Conservation (phyloP, 1,140 invertebrate genomes). For the Thaumatotibia leucotreta region DNA sequence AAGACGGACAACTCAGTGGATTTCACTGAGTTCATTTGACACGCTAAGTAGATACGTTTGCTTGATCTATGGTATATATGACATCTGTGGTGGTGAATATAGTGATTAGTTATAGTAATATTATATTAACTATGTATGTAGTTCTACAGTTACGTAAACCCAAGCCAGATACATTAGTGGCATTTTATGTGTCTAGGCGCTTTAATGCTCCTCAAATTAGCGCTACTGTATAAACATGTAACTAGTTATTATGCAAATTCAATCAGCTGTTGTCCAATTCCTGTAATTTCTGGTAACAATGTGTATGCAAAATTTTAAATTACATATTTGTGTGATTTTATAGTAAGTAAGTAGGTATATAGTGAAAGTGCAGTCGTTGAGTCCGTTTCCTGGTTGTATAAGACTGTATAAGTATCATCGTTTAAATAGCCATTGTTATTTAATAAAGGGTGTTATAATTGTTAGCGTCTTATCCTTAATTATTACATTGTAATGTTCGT, state of each 20-base stretch:
- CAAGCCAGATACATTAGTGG: too few species aligned
- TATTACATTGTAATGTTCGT: too few species aligned
- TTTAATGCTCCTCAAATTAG: not conserved
- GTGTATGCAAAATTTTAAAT: not conserved
- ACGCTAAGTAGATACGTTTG: too few species aligned
- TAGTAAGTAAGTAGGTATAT: not conserved
- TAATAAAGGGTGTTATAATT: not conserved
- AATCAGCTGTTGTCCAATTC: not conserved
- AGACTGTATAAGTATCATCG: not conserved
- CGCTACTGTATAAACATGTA: not conserved
- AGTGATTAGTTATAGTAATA: too few species aligned
- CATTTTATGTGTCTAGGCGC: too few species aligned
- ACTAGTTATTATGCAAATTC: slow-evolving; percentile 5
- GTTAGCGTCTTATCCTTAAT: not conserved
- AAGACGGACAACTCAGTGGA: too few species aligned
- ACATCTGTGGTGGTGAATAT: too few species aligned
- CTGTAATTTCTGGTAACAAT: not conserved
- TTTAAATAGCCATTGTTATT: not conserved
- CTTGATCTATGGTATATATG: too few species aligned
- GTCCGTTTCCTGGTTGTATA: not conserved
- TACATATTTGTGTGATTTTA: not conserved
- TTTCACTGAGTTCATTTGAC: too few species aligned
- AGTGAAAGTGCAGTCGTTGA: not conserved
- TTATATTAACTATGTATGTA: too few species aligned
- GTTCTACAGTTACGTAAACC: too few species aligned